These are phyloP conservation scores for Scelioninae gen. 1 DNA, from an alignment of 2,888 invertebrate genomes.

Conservation along the genomic window DNA sequence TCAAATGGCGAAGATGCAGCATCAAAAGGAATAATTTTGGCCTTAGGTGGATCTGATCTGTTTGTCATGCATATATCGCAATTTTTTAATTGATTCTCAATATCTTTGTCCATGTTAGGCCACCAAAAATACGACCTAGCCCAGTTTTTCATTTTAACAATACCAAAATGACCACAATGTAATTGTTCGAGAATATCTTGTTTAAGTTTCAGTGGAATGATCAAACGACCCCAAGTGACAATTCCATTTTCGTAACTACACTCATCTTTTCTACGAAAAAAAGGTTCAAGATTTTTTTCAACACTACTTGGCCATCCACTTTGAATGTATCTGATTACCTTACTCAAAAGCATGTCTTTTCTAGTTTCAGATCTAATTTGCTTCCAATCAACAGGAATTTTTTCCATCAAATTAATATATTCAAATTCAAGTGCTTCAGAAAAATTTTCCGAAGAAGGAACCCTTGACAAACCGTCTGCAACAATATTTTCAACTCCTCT, in stretches of 20 bases:
- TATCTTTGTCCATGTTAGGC: conserved; percentile 63
- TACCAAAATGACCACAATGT: conserved; percentile 61
- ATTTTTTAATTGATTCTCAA: conserved; percentile 38
- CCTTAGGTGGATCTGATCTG: conserved; percentile 56
- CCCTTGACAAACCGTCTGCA: conserved; percentile 52
- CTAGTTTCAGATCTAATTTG: conserved; percentile 12
- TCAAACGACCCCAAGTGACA: conserved; percentile 71
- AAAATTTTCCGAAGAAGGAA: conserved; percentile 17
- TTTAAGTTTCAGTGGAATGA: conserved; percentile 56
- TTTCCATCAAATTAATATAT: conserved; percentile 50
- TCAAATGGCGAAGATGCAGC: conserved; percentile 37
- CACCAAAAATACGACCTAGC: conserved; percentile 68
- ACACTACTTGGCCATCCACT: conserved; percentile 66
- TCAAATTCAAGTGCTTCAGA: background rate
- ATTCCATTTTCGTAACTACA: conserved; percentile 40
- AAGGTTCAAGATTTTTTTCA: conserved; percentile 17
- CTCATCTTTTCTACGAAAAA: conserved; percentile 19
- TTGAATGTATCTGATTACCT: conserved; percentile 45
- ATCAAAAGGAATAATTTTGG: conserved; percentile 50
- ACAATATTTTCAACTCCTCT: conserved; percentile 30
- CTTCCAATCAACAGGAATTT: conserved; percentile 26
- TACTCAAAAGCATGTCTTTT: conserved; percentile 25
- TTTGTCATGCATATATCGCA: conserved; percentile 45
- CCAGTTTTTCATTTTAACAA: conserved; percentile 58
- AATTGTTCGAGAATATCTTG: conserved; percentile 47